Percentiles rank a stretch among this genome's conserved stretches.
Conservation (phyloP, 1,140 invertebrate genomes). For the Laupala kohalensis region DNA sequence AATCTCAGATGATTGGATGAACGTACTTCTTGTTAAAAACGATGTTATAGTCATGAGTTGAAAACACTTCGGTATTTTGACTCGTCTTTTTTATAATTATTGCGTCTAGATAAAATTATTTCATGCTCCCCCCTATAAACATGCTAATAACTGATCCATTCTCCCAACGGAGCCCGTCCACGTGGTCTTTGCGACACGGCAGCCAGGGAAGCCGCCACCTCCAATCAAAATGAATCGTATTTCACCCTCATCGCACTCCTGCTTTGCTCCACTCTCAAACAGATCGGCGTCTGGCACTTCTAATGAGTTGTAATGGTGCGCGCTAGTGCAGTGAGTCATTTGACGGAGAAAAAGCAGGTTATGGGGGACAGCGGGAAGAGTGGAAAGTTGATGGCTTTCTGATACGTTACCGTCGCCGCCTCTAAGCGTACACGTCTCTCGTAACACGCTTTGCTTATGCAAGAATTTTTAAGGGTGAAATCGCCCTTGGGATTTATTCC, state of each 20-base stretch:
- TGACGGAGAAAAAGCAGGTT: background rate
- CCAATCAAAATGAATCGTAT: conserved; percentile 8
- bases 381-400: background rate
- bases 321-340: background rate
- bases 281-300: background rate
- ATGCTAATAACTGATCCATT: too few species aligned
- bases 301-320: background rate
- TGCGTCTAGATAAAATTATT: too few species aligned
- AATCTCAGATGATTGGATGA: too few species aligned
- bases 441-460: background rate
- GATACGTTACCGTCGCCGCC: background rate
- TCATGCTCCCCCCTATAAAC: too few species aligned
- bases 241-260: background rate
- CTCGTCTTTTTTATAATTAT: too few species aligned
- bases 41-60: too few species aligned
- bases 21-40: too few species aligned
- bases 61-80: too few species aligned
- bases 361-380: background rate
- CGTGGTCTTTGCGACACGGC: background rate
- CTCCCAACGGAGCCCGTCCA: too few species aligned
- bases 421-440: background rate
- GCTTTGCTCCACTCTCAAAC: background rate
- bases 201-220: conserved; percentile 4
- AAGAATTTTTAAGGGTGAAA: background rate
- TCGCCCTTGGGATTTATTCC: background rate